Base-by-base conservation (phyloP, 2,888 invertebrate genomes). In the Syrista parreyssii region DNA sequence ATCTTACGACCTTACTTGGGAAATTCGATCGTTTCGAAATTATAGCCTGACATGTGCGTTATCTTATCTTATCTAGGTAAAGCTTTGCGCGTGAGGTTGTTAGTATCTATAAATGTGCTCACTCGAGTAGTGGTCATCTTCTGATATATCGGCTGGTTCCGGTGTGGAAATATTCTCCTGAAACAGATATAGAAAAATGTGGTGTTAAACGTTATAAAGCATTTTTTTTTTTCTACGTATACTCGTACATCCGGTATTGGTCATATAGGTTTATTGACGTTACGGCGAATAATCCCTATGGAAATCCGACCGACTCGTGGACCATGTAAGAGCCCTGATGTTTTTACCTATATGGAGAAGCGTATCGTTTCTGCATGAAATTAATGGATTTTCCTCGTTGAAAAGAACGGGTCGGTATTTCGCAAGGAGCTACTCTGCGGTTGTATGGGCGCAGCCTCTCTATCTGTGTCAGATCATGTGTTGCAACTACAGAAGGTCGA, bases 121-220 rank as follows among this genome's bases (percentile, higher is more conserved):
- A 95, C 95, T 94, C 89, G 94, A 92, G 89, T 94, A 95, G 86
- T 95, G 95, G 85, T 95, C 95, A 83, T 95, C 95, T 84, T 95
- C 95, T 84, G 93, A 94, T 91, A 94, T 94, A 85, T 95, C 95
- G 4, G 93, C 92, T 12, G 95, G 94, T 87, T 95, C 95, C 36
- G 95, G 94, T 68, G 95, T 95, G 80, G 93, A 92, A 84, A 95
- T 92, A 86, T 94, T 95, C 88, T 95, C 95, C 95, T 95, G 94
- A 12, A 95, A 95, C 91, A 86, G 86, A 86, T 85, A 82, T 85
- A 83, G 82, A 83, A 79, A 79, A 75, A 82, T 75, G 9, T 1
- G 23, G 55, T 9, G 55, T 55, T 55, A 55, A 55, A 55, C 55
- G 55, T 55, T 55, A 23, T 55, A 55, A 9, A 23, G 23, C 55